Base-by-base conservation (phyloP, 2,888 invertebrate genomes). In the Lapara coniferarum region DNA sequence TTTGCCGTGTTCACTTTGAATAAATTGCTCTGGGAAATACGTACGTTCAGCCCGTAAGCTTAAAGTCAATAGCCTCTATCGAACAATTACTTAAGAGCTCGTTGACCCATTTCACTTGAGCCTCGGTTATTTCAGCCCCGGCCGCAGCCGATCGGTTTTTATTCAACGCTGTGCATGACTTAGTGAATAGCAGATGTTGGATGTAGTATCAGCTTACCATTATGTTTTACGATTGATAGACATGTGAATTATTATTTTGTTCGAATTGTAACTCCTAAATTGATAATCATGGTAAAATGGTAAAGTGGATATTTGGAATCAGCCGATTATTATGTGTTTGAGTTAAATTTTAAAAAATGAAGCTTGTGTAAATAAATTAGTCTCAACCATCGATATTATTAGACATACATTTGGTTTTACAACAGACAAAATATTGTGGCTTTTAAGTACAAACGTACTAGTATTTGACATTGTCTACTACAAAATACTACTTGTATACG, bases 31-130 rank as follows among this genome's bases (percentile, higher is more conserved):
- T 57, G 30, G 66, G 66, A 52, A 69, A 69, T 69, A 69, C 69
- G 66, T 66, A 68, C 70, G 68, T 46, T 70, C 66, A 68, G 63
- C 52, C 56, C 70, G 72, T 73, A 75, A 75, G 73, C 75, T 74
- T 70, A 75, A 72, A 76, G 77, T 77, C 77, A 82, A 82, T 78
- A 79, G 78, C 80, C 73, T 77, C 75, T 73, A 81, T 85, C 83
- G 77, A 81, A 86, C 85, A 86, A 87, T 89, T 86, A 88, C 85
- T 84, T 86, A 83, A 87, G 85, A 83, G 82, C 77, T 78, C 79
- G 83, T 89, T 88, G 89, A 89, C 90, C 90, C 77, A 87, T 81
- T 89, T 90, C 79, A 81, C 73, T 78, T 74, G 71, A 74, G 75
- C 19, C 70, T 72, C 73, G 77, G 82, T 78, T 85, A 85, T 85